phyloP scores from a whole-genome alignment of 1,140 invertebrate genomes.

The Thaumetopoea pityocampa region DNA sequence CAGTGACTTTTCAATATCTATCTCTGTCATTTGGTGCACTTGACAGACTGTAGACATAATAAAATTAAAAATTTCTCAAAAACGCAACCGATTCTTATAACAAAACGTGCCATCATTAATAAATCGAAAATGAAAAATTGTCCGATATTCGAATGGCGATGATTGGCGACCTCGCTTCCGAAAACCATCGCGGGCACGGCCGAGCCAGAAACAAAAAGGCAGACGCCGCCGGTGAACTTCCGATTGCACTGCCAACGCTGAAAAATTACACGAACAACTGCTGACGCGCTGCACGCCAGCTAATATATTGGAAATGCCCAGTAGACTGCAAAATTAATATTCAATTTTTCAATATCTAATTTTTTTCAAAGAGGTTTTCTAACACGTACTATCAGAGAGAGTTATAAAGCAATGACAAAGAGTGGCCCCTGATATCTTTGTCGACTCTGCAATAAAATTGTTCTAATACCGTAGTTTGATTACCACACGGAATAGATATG shows the following conservation, averaged over 20 bases:
- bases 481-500: no score
- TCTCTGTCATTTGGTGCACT: not conserved
- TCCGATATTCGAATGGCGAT: slow-evolving; percentile 48
- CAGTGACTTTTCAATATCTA: no score
- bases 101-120: slow-evolving; percentile 33
- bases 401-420: no score
- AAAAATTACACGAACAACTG: slow-evolving; percentile 59
- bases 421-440: no score
- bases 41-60: not conserved
- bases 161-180: slow-evolving; percentile 59
- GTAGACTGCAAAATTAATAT: slow-evolving; percentile 14
- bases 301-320: slow-evolving; percentile 48
- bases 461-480: no score
- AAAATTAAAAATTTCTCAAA: slow-evolving; percentile 6
- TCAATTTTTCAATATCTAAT: slow-evolving; percentile 24
- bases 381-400: no score
- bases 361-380: no score
- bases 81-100: slow-evolving; percentile 8
- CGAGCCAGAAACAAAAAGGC: slow-evolving; percentile 62
- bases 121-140: slow-evolving; percentile 63
- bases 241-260: slow-evolving; percentile 66
- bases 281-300: slow-evolving; percentile 33
- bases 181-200: slow-evolving; percentile 54
- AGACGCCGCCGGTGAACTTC: slow-evolving; percentile 58
- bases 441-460: no score